phyloP scores from a whole-genome alignment of 2,888 invertebrate species.

The Dicyrtomina minuta region DNA sequence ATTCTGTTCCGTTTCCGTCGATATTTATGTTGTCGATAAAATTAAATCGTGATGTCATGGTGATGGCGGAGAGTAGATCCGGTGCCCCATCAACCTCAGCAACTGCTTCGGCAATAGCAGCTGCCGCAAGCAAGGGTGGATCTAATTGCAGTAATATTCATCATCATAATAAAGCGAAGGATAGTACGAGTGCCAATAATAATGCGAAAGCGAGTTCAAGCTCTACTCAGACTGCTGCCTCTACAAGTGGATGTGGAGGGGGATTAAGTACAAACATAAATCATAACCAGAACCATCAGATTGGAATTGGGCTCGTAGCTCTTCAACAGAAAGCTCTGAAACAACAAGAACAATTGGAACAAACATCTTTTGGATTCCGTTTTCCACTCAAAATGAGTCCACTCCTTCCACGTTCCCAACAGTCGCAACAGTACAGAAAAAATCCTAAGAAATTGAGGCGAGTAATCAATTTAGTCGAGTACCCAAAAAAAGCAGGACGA shows the following conservation, averaged over 20 bases:
- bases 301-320: constrained; percentile 76
- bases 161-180: neutral
- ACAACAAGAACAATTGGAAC: constrained; percentile 61
- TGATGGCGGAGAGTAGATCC: no score
- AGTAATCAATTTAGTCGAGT: no score
- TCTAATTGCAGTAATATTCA: no score
- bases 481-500: no score
- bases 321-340: constrained; percentile 71
- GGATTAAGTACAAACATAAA: neutral
- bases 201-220: neutral
- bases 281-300: constrained; percentile 57
- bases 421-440: neutral
- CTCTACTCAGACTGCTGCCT: no score
- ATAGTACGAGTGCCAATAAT: neutral
- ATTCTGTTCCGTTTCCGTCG: neutral
- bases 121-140: neutral
- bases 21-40: neutral
- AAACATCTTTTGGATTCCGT: constrained; percentile 49
- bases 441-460: constrained; percentile 38
- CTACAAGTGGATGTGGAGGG: neutral
- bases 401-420: constrained; percentile 40
- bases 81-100: constrained; percentile 44
- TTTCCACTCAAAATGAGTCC: constrained; percentile 52
- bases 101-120: constrained; percentile 3
- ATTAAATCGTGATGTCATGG: neutral